Base-by-base conservation (phyloP, 1,140 invertebrate genomes). In the Habropoda laboriosa region DNA sequence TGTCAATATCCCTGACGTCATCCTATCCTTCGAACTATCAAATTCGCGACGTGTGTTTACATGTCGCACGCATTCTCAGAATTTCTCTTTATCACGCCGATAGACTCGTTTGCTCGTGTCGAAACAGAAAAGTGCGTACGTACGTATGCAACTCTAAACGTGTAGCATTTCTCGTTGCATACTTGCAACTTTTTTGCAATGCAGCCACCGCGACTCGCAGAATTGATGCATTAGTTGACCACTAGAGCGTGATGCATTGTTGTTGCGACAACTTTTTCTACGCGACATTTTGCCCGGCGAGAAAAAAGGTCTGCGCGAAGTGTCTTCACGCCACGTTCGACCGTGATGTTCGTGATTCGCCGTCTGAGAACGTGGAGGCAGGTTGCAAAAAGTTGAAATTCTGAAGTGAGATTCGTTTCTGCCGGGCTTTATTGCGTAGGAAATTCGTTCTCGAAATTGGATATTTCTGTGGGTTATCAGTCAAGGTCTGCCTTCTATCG, bases 171-270 rank as follows among this genome's bases (percentile, higher is more conserved):
- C 57, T 27, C 51, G 32, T 70, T 7, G 18, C 42, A 18, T 13
- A 8, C 32, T 30, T 35, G 45, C 49, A 51, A n/a, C 27, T n/a
- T n/a, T n/a, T n/a, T n/a, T n/a, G n/a, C 53, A 57, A 35, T 64
- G 35, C n/a, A 38, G 53, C 63, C 42, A 60, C 7, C 61, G 61
- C 68, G 30, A 57, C 32, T 57, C 24, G n/a, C 38, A 30, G 30
- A 45, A 49, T 38, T 18, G 49, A 24, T 57, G 73, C 73, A 55
- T 27, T n/a, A 5, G 2, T 18, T 45, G 30, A 58, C 60, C 72
- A 32, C 63, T 30, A 82, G 79, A 40, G 64, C 47, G 49, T 61
- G 76, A 47, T 55, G 61, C 71, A 53, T 51, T 63, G 61, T 75
- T 57, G 61, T 75, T 57, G 79, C 72, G 49, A 40, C 32, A 13